A percentile compares a stretch with the other conserved stretches of the same genome.
These are phyloP conservation scores for Cheilosia grossa DNA, from an alignment of 2,888 invertebrate species.

Conservation along the genomic window DNA sequence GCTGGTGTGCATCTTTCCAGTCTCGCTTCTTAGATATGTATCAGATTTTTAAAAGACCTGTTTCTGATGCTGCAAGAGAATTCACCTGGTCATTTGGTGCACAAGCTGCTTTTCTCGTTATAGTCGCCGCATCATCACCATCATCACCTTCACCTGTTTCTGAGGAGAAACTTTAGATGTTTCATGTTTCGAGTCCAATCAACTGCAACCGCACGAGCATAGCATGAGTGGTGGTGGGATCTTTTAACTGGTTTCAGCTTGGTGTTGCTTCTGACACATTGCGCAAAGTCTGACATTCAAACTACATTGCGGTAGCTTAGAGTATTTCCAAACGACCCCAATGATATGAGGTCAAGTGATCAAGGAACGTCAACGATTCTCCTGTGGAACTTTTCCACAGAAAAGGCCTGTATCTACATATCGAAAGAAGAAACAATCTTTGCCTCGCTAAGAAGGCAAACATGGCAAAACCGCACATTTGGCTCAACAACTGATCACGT, in stretches of 20 bases:
- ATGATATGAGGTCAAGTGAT: conserved; percentile 15
- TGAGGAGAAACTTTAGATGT: conserved; percentile 32
- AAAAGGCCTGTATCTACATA: neutral
- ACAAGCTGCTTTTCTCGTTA: conserved; percentile 50
- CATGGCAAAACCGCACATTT: conserved; percentile 9
- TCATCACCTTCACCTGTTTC: conserved; percentile 54
- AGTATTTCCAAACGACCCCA: conserved; percentile 9
- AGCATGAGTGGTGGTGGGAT: conserved; percentile 8
- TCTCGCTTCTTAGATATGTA: neutral
- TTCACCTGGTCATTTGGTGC: conserved; percentile 40
- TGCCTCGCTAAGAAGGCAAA: neutral
- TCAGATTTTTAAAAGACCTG: conserved; percentile 18
- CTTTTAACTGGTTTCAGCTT: conserved; percentile 49
- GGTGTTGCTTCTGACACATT: conserved; percentile 26
- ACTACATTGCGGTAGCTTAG: neutral
- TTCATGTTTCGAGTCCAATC: conserved; percentile 35
- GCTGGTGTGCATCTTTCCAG: neutral
- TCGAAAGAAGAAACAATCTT: neutral
- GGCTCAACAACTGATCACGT: conserved; percentile 24
- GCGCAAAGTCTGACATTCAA: conserved; percentile 3
- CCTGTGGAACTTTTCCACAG: conserved; percentile 4
- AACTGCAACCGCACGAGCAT: conserved; percentile 20
- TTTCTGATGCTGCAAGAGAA: conserved; percentile 19
- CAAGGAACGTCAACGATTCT: conserved; percentile 8
- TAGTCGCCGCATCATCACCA: conserved; percentile 14